Conservation (phyloP, 2,113 vertebrate genomes). For the Malurus cyaneus region DNA sequence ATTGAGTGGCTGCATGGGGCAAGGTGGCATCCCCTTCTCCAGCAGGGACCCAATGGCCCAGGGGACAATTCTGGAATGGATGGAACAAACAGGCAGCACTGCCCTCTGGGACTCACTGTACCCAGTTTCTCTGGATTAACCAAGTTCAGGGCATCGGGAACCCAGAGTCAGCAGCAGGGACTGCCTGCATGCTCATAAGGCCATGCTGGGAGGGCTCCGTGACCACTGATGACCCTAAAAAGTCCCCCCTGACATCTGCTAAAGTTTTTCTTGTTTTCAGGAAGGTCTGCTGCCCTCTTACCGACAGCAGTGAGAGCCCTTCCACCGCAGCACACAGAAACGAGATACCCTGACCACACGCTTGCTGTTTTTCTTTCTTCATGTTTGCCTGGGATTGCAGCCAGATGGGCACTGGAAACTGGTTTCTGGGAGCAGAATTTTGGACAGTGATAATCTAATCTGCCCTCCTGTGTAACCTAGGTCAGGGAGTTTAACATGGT, state of each 20-base stretch:
- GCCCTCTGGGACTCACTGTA: neutral
- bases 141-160: neutral
- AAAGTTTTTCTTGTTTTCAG: neutral
- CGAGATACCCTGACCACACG: accelerated
- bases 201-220: neutral
- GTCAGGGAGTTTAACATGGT: slow-evolving; percentile 33
- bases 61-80: neutral
- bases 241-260: neutral
- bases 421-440: slow-evolving; percentile 10
- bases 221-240: neutral
- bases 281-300: neutral
- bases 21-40: neutral
- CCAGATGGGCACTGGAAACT: slow-evolving; percentile 23
- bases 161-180: neutral
- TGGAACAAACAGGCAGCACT: neutral
- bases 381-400: slow-evolving; percentile 28
- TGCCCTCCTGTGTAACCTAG: slow-evolving; percentile 18
- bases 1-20: too few species aligned
- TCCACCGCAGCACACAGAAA: neutral
- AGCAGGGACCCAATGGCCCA: neutral
- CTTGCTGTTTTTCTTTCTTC: neutral
- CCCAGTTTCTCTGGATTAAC: neutral
- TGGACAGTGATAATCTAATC: slow-evolving; percentile 21
- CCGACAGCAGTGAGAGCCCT: neutral
- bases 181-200: neutral